Base-by-base conservation (phyloP, 1,140 invertebrate genomes). In the Drosophila carrolli region DNA sequence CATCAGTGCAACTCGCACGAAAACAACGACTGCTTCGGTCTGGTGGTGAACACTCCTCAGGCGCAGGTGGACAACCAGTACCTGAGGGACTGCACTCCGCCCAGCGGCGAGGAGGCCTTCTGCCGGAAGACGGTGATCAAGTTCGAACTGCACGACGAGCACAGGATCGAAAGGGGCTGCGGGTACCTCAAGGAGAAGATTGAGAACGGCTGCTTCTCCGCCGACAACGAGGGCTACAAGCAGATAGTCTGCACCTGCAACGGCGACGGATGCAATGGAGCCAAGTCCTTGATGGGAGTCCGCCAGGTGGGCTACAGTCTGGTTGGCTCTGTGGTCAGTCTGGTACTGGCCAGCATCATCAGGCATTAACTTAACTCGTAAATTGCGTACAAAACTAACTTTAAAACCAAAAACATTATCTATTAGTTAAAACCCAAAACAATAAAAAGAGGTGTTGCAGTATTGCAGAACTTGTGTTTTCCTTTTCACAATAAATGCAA, bases 1-100 rank as follows among this genome's bases (percentile, higher is more conserved):
- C 97, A 95, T 92, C 95, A 96, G 71, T 97, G 96, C 91, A 97
- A 97, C 93, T 97, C 96, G 76, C 95, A 96, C 81, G 94, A 94
- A 50, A 95, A 97, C 83, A 95, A 95, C 41, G 93, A 95, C 61
- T 97, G 97, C 85, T 92, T 93, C 8, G 93, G 94, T 6, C 55
- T 91, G 14, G 9, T 83, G 55, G 73, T 91, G 6, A 88, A 76
- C 29, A 91, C 91, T 1, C 88, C 91, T 2, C 73, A 77, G 7
- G 85, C 65, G 41, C 80, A 77, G 47, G 74, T 71, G 3, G 83
- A 91, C 46, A 76, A 89, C 37, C 82, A 82, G 47, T 92, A 68
- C 29, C 67, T 92, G 13, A 56, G 37, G 29, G 91, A 92, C 2
- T 92, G 91, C 38, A 14, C 27, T 0, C 19, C 32, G 1, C 48